phyloP scores from a whole-genome alignment of 2,888 invertebrate genomes.

The Mesochorus sp. region DNA sequence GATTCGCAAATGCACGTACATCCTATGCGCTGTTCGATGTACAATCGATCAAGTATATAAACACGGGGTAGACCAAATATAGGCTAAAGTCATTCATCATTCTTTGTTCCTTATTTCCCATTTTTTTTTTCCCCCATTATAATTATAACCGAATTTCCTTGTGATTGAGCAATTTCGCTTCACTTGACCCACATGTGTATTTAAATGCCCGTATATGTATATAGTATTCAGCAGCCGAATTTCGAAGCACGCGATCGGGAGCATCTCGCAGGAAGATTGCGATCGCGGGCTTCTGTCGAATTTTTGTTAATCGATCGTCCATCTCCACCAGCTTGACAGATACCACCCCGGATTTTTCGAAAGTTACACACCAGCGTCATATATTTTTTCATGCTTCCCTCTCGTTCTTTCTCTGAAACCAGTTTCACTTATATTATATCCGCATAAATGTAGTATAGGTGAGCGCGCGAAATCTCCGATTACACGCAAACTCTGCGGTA shows the following conservation, averaged over 20 bases:
- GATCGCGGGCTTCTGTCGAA: slow-evolving; percentile 53
- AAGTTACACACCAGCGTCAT: slow-evolving; percentile 57
- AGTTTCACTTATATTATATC: slow-evolving; percentile 61
- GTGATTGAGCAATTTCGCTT: too few species aligned
- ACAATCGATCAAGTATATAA: too few species aligned
- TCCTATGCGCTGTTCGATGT: too few species aligned
- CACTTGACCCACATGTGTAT: too few species aligned
- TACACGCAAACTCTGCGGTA: slow-evolving; percentile 61
- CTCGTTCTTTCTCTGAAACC: slow-evolving; percentile 55
- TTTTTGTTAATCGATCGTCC: slow-evolving; percentile 54
- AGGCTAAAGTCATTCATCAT: too few species aligned
- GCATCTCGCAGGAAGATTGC: slow-evolving; percentile 39
- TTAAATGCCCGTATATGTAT: too few species aligned
- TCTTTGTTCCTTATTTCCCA: too few species aligned
- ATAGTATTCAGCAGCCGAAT: neutral
- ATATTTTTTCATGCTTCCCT: neutral
- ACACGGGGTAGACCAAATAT: too few species aligned
- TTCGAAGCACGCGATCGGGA: slow-evolving; percentile 10
- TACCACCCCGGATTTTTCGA: slow-evolving; percentile 71
- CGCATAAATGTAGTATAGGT: neutral
- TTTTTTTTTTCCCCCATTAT: too few species aligned
- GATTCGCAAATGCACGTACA: slow-evolving; percentile 17
- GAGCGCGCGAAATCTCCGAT: slow-evolving; percentile 69
- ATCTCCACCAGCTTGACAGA: slow-evolving; percentile 49
- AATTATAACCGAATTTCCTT: too few species aligned